Percentiles rank a stretch among this genome's conserved stretches.
phyloP scores from a whole-genome alignment of 2,797 vertebrate genomes.

The Sebastes vulpes region DNA sequence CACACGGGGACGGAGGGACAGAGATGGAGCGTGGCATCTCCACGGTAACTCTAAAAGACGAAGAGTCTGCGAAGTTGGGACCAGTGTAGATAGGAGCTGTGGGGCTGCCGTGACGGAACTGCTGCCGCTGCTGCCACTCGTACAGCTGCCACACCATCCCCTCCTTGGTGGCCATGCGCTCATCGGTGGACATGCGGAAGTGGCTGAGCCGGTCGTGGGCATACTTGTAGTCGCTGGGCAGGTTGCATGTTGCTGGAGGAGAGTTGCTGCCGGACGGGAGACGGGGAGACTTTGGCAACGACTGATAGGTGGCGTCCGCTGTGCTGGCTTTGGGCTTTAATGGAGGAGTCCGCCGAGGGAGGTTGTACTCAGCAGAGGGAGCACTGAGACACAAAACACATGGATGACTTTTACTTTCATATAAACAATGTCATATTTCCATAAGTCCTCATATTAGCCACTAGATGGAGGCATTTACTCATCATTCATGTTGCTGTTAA shows the following conservation, averaged over 20 bases:
- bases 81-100: constrained; percentile 89
- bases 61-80: constrained; percentile 89
- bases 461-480: constrained; percentile 71
- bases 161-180: constrained; percentile 93
- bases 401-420: not conserved
- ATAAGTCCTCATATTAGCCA: constrained; percentile 36
- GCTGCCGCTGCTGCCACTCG: constrained; percentile 98
- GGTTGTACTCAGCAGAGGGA: constrained; percentile 86
- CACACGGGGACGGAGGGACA: constrained; percentile 94
- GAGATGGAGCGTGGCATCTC: constrained; percentile 96
- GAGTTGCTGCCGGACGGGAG: constrained; percentile 88
- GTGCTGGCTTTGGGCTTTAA: constrained; percentile 87
- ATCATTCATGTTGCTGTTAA: constrained; percentile 1
- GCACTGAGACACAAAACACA: constrained; percentile 57
- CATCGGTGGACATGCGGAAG: constrained; percentile 96
- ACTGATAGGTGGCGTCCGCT: constrained; percentile 89
- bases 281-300: constrained; percentile 91
- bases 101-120: constrained; percentile 97
- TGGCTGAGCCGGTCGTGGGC: constrained; percentile 97
- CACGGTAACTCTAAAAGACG: constrained; percentile 91
- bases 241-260: constrained; percentile 86
- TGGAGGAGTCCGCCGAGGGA: constrained; percentile 90
- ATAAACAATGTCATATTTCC: not conserved
- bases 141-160: constrained; percentile 99
- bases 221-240: constrained; percentile 98